phyloP scores from a whole-genome alignment of 2,797 vertebrate species.

The Harpagifer antarcticus region DNA sequence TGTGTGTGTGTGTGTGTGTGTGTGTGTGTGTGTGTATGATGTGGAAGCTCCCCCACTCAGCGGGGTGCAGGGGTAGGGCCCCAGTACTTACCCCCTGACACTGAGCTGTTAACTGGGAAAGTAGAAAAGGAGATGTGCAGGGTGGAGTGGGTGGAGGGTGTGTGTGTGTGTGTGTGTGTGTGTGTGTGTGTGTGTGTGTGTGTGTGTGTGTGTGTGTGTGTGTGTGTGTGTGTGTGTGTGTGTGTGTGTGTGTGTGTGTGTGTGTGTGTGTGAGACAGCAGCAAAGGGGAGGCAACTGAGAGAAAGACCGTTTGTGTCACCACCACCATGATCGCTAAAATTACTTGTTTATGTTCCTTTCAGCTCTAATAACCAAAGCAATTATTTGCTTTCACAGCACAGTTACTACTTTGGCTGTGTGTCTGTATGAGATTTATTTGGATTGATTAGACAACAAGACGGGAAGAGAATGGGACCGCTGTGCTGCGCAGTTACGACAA shows the following conservation, averaged over 20 bases:
- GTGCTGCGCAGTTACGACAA: conserved; percentile 56
- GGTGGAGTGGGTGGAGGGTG: conserved; percentile 22
- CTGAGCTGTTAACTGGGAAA: conserved; percentile 87
- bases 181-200: conserved; percentile 4
- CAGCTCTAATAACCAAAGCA: conserved; percentile 69
- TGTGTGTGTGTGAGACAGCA: background rate
- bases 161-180: conserved; percentile 9
- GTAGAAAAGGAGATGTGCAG: conserved; percentile 82
- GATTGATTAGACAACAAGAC: conserved; percentile 71
- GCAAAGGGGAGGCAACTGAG: conserved; percentile 14
- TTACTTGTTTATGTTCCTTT: conserved; percentile 77
- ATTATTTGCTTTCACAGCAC: conserved; percentile 75
- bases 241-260: conserved; percentile 14
- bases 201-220: conserved; percentile 16
- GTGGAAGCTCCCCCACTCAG: conserved; percentile 55
- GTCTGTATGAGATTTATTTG: conserved; percentile 69
- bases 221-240: conserved; percentile 4
- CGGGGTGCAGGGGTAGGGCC: conserved; percentile 77
- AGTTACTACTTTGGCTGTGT: conserved; percentile 65
- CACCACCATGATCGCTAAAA: conserved; percentile 56
- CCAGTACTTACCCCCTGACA: conserved; percentile 90
- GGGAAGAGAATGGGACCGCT: conserved; percentile 40
- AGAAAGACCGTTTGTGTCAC: conserved; percentile 61
- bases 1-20: background rate
- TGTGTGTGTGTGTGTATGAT: conserved; percentile 23